Conservation (phyloP, 2,797 vertebrate genomes). For the Mormyrops attenuatus region DNA sequence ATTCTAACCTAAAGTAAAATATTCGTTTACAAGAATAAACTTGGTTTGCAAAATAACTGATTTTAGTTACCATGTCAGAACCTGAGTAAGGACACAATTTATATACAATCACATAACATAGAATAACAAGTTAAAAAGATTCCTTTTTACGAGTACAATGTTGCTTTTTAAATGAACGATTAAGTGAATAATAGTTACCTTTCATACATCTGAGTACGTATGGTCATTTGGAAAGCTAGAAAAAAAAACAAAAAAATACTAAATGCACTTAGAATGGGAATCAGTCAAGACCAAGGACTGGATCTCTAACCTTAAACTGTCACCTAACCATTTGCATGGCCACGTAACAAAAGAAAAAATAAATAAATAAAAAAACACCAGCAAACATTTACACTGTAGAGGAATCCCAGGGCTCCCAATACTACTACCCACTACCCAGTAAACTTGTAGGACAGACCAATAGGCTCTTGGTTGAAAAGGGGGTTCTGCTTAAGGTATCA, state of each 20-base stretch:
- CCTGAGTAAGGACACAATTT: neutral
- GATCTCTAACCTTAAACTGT: neutral
- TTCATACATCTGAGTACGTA: neutral
- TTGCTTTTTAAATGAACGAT: neutral
- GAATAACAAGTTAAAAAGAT: neutral
- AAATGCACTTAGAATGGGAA: neutral
- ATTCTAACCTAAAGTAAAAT: neutral
- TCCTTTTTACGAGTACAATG: neutral
- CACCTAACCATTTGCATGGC: neutral
- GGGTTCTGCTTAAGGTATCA: neutral
- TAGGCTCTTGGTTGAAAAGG: neutral
- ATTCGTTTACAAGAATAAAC: constrained; percentile 11
- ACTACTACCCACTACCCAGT: neutral
- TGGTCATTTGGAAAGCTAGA: neutral
- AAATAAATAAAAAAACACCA: neutral
- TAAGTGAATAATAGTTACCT: neutral
- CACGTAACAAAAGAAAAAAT: neutral
- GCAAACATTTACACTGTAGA: neutral
- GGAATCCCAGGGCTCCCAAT: neutral
- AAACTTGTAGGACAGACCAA: neutral
- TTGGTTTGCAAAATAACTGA: neutral
- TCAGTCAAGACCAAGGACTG: neutral
- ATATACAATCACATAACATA: neutral
- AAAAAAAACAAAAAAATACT: neutral
- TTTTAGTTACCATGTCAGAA: neutral